phyloP scores from a whole-genome alignment of 1,140 invertebrate genomes.

The Ylistrum balloti region DNA sequence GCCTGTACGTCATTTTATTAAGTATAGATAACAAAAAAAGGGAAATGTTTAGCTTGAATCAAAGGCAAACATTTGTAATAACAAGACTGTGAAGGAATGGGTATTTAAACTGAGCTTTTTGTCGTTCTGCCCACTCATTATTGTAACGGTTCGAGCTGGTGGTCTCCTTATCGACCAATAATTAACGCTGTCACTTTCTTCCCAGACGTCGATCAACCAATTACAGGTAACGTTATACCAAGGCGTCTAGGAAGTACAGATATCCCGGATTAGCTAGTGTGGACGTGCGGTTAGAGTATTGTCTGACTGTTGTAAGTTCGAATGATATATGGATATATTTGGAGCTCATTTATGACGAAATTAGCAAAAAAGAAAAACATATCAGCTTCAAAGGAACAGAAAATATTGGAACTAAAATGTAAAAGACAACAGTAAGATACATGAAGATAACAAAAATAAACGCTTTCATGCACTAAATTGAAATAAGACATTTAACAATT shows the following conservation, averaged over 20 bases:
- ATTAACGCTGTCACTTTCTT: slow-evolving; percentile 34
- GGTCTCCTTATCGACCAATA: slow-evolving; percentile 26
- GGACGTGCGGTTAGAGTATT: neutral
- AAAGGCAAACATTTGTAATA: neutral
- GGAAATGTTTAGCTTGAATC: neutral
- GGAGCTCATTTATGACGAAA: neutral
- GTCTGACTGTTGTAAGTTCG: neutral
- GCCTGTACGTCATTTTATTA: neutral
- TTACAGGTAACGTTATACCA: neutral
- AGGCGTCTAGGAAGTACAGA: neutral
- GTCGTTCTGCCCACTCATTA: neutral
- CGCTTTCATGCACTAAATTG: too few species aligned
- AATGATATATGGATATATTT: neutral
- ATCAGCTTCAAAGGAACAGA: too few species aligned
- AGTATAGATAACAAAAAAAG: neutral
- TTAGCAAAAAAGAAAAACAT: neutral
- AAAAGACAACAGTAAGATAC: too few species aligned
- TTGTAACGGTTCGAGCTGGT: slow-evolving; percentile 1
- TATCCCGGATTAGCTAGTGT: neutral
- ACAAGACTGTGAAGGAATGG: neutral
- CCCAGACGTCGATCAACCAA: neutral
- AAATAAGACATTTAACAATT: too few species aligned
- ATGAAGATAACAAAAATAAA: too few species aligned
- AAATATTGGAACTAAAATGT: too few species aligned
- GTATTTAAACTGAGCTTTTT: neutral